Evolutionary conservation across 2,888 invertebrate genomes (phyloP).

Genomic region (Chaetoderma sp.): DNA sequence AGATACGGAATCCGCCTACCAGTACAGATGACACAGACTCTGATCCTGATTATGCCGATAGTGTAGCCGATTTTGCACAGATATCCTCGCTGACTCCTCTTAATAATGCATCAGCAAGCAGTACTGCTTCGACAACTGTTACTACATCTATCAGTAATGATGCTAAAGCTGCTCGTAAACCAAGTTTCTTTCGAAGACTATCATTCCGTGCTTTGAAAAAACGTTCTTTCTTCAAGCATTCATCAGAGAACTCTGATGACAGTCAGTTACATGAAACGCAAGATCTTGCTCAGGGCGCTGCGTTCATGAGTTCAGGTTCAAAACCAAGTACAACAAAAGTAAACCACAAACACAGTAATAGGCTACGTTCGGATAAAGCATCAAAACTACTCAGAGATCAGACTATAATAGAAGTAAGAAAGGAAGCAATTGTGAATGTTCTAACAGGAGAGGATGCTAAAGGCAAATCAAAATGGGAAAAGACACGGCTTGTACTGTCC

Average conservation of each 20-base stretch:
- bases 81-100: too few species aligned
- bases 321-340: constrained; percentile 30
- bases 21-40: too few species aligned
- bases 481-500: constrained; percentile 88
- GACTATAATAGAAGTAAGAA: constrained; percentile 67
- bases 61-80: too few species aligned
- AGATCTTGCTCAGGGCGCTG: too few species aligned
- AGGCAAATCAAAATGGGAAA: constrained; percentile 92
- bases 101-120: too few species aligned
- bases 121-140: too few species aligned
- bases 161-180: too few species aligned
- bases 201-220: constrained; percentile 87
- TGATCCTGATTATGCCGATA: too few species aligned
- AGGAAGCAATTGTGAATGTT: constrained; percentile 93
- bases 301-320: constrained; percentile 21
- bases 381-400: constrained; percentile 28
- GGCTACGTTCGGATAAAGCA: constrained; percentile 41
- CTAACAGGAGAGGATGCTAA: constrained; percentile 85
- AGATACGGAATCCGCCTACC: too few species aligned
- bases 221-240: constrained; percentile 82
- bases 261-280: constrained; percentile 74
- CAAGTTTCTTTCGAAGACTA: constrained; percentile 79
- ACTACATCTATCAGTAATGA: too few species aligned
- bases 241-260: constrained; percentile 91
- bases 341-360: constrained; percentile 45